Base-by-base conservation (phyloP, 1,140 invertebrate species). In the Ostrea edulis region DNA sequence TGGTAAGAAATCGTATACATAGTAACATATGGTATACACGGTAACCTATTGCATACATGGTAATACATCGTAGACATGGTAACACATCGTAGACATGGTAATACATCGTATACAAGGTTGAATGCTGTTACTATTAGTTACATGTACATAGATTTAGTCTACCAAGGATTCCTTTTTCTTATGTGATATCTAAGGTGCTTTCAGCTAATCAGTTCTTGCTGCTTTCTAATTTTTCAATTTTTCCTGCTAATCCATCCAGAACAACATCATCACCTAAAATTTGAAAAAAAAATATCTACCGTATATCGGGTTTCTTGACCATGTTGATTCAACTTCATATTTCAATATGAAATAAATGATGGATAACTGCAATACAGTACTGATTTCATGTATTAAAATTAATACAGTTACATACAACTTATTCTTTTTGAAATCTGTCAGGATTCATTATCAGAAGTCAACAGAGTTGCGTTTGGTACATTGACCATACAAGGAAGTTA, bases 401-500 rank as follows among this genome's bases (percentile, higher is more conserved):
- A n/a, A n/a, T n/a, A n/a, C n/a, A n/a, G n/a, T n/a, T n/a, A n/a
- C n/a, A n/a, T n/a, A n/a, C n/a, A n/a, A n/a, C n/a, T n/a, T 11
- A n/a, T 0, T 5, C 20, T 8, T 14, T 58, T 14, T 58, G 2
- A 58, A 17, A 2, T n/a, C 12, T 12, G 20, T 12, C 12, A 4
- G 20, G n/a, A n/a, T n/a, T n/a, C n/a, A n/a, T n/a, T n/a, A n/a
- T n/a, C n/a, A n/a, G n/a, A n/a, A n/a, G n/a, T n/a, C 5, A 96
- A 90, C 88, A 95, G 93, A 0, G 97, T 97, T 0, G 97, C 97
- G 87, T 96, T 95, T 71, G 96, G 94, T 1, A 96, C 97, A 17
- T 97, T 97, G 17, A 98, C 97, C 53, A 98, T 96, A 93, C 97
- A 98, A 0, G 97, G 97, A 35, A 98, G 92, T n/a, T 58, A 58